Conservation (phyloP, 2,888 invertebrate genomes). For the Sphecodes monilicornis region DNA sequence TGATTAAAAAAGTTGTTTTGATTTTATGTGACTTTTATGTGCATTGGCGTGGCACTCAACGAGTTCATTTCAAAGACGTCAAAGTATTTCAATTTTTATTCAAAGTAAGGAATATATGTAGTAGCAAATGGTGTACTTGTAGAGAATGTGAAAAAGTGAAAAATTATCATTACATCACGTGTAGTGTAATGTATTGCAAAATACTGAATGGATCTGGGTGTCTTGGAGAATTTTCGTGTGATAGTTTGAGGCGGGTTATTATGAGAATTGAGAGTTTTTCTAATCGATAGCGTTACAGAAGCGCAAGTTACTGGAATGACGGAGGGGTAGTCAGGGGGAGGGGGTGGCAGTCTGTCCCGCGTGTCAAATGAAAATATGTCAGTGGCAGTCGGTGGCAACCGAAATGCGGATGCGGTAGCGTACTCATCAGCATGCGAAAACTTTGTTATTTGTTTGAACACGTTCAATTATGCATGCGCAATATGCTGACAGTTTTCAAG, state of each 20-base stretch:
- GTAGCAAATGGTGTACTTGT: too few species aligned
- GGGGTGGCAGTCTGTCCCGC: slow-evolving; percentile 43
- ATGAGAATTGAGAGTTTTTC: neutral
- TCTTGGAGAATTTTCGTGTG: neutral
- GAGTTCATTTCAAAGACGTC: too few species aligned
- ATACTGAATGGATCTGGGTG: too few species aligned
- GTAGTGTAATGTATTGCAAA: too few species aligned
- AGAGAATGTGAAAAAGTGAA: too few species aligned
- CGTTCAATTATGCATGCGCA: slow-evolving; percentile 84
- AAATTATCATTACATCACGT: too few species aligned
- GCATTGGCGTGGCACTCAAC: too few species aligned
- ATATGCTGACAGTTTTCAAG: slow-evolving; percentile 79
- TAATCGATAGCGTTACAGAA: slow-evolving; percentile 25
- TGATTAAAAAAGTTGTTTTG: too few species aligned
- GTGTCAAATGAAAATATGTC: slow-evolving; percentile 81
- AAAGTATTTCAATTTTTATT: too few species aligned
- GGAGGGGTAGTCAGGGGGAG: neutral
- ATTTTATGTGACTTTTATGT: too few species aligned
- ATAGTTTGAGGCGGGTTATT: neutral
- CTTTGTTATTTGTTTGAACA: slow-evolving; percentile 83
- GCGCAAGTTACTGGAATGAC: slow-evolving; percentile 21
- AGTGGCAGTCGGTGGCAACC: slow-evolving; percentile 77
- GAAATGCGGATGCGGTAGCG: slow-evolving; percentile 76
- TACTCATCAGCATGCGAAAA: slow-evolving; percentile 81
- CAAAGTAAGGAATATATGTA: too few species aligned